Evolutionary conservation across 53 echinoderm and acorn worm genomes (phyloP), one percentile per base, ranked within the genome.

Genomic region (Actinopyga echinites): DNA sequence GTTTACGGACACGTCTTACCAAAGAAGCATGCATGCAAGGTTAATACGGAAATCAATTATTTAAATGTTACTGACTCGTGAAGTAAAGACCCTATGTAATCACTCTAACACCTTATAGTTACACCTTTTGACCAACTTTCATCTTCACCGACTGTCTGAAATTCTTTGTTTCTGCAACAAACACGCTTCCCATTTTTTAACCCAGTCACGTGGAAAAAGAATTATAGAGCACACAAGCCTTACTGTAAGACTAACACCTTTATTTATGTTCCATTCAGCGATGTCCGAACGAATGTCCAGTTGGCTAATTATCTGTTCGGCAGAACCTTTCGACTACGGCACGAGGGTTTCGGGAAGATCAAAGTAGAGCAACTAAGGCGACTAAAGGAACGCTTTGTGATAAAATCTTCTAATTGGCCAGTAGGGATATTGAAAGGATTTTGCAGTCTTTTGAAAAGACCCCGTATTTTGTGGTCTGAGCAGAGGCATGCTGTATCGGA

Each of bases 341-440:
- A 20, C n/a, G n/a, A 49, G 15, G 17, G 49, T 49, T 49, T 49
- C 49, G 49, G 49, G 17, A 13, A 49, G 49, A 69, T 69, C 69
- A 69, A 69, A 69, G 69, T 3, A 28, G 5, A 4, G 40, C 22
- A 44, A 69, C 69, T 69, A 25, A 25, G 23, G 44, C n/a, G 8
- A 21, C 44, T 40, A 24, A n/a, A 11, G 7, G 42, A 38, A 69
- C 24, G 24, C 44, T 69, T 69, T 40, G 69, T 69, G 69, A 69
- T 69, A 69, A 69, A 69, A 69, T 38, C 40, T 69, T 26, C 8
- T 69, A 69, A 69, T 69, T 69, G 45, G 69, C 40, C 69, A 69
- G 42, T 21, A 26, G 69, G 69, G 44, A 42, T 22, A 69, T 13
- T n/a, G 19, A 28, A 44, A 44, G 42, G 38, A 25, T 21, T 20